A percentile compares a stretch with the other conserved stretches of the same genome.
These are phyloP conservation scores for Coryphaenoides rupestris DNA, from an alignment of 2,113 vertebrate species.

Conservation along the genomic window DNA sequence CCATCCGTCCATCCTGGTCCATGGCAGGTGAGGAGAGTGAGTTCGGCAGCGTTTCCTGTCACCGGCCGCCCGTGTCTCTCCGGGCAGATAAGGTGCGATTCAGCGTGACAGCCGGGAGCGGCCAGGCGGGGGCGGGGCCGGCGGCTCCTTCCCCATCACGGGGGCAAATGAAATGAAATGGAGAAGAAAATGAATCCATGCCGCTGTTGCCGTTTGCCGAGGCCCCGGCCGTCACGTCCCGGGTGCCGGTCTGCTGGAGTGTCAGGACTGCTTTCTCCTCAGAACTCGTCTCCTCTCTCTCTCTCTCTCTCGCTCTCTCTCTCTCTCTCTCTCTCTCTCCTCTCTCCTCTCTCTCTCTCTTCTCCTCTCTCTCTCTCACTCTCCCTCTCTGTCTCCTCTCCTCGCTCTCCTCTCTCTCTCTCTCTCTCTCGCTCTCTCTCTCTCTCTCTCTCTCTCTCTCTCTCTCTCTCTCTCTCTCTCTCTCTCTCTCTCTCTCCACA, in stretches of 20 bases:
- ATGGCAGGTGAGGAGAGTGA: conserved; percentile 1
- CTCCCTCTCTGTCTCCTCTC: too few relatives aligned
- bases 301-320: too few relatives aligned
- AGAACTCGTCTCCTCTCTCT: too few relatives aligned
- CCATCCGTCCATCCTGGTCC: not conserved
- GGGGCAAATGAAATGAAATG: conserved; percentile 42
- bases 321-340: conserved; percentile 18
- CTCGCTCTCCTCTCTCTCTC: not conserved
- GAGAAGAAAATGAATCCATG: conserved; percentile 33
- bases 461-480: not conserved
- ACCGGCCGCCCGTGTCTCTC: conserved; percentile 7
- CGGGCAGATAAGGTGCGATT: conserved; percentile 12
- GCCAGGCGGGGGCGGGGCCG: conserved; percentile 2
- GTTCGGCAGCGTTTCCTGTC: conserved; percentile 9
- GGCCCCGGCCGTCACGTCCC: conserved; percentile 9
- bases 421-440: not conserved
- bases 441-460: not conserved
- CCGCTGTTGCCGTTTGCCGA: not conserved
- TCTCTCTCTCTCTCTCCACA: conserved; percentile 21
- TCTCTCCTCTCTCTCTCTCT: too few relatives aligned
- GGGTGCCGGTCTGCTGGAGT: conserved; percentile 13
- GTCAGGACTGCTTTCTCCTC: too few relatives aligned
- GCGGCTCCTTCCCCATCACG: not conserved
- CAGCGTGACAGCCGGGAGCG: conserved; percentile 39
- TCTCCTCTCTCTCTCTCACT: too few relatives aligned